These are phyloP conservation scores for Theropithecus gelada DNA, from an alignment of 2,113 vertebrate genomes.

Conservation along the genomic window DNA sequence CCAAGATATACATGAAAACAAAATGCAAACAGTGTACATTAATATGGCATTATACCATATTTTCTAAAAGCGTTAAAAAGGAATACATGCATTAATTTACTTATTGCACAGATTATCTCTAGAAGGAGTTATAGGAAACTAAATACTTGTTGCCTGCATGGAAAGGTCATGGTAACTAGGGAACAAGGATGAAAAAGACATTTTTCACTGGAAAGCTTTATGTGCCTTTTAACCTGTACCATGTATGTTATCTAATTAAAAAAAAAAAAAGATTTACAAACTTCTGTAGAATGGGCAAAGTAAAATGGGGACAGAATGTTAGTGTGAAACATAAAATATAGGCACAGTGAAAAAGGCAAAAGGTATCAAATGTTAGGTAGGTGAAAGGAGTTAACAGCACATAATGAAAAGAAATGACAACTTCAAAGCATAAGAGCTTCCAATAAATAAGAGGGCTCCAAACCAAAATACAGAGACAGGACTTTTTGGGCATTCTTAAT, in stretches of 20 bases:
- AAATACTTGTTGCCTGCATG: not conserved
- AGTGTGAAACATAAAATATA: not conserved
- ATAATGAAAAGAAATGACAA: conserved; percentile 16
- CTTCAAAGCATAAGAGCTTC: not conserved
- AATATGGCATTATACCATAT: not conserved
- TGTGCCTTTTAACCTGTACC: not conserved
- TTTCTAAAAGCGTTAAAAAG: conserved; percentile 25
- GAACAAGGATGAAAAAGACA: not conserved
- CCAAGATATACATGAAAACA: not conserved
- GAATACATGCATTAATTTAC: conserved; percentile 1
- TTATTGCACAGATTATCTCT: conserved; percentile 18
- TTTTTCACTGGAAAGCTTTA: not conserved
- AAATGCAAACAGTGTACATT: not conserved
- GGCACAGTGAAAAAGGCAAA: not conserved
- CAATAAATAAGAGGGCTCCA: conserved; percentile 1
- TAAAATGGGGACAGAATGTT: not conserved
- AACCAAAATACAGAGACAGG: not conserved
- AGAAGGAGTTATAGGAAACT: not conserved
- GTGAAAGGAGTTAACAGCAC: not conserved
- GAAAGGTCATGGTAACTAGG: not conserved
- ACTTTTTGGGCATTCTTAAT: not conserved
- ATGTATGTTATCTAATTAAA: not conserved
- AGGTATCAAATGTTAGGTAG: conserved; percentile 9
- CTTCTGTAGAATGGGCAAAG: not conserved
- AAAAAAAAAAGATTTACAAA: not conserved